phyloP scores from a whole-genome alignment of 2,888 invertebrate species.

The Calephelis perditalis region DNA sequence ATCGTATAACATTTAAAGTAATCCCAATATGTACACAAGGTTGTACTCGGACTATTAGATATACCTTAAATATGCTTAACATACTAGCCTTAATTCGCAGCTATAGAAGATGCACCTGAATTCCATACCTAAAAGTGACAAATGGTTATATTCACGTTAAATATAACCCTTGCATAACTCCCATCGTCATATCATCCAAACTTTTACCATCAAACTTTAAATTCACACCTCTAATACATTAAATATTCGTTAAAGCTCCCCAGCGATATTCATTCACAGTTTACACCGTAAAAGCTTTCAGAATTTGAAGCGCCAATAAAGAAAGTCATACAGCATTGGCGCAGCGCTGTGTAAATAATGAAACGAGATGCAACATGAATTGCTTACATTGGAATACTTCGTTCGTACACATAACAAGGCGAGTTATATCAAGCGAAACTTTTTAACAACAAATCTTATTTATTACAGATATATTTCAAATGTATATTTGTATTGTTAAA shows the following conservation, averaged over 20 bases:
- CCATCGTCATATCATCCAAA: background rate
- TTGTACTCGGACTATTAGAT: background rate
- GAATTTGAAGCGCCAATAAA: background rate
- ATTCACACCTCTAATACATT: background rate
- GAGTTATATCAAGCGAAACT: background rate
- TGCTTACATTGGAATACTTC: background rate
- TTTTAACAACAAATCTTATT: conserved; percentile 2
- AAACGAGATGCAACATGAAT: conserved; percentile 12
- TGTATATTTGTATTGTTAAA: no score
- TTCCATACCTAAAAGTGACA: no score
- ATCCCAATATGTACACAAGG: background rate
- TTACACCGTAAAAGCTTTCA: conserved; percentile 2
- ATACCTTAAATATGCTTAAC: no score
- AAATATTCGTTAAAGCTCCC: conserved; percentile 3
- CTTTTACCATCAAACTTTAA: conserved; percentile 1
- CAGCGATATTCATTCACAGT: conserved; percentile 1
- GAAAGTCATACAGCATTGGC: background rate
- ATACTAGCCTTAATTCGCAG: no score
- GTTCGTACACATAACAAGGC: no score
- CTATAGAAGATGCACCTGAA: no score
- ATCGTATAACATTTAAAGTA: no score
- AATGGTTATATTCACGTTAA: background rate
- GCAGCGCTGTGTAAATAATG: conserved; percentile 15
- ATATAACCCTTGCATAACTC: background rate
- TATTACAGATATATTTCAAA: no score